Conservation (phyloP, 1,140 invertebrate genomes). For the Pseudomyrmex flavicornis region DNA sequence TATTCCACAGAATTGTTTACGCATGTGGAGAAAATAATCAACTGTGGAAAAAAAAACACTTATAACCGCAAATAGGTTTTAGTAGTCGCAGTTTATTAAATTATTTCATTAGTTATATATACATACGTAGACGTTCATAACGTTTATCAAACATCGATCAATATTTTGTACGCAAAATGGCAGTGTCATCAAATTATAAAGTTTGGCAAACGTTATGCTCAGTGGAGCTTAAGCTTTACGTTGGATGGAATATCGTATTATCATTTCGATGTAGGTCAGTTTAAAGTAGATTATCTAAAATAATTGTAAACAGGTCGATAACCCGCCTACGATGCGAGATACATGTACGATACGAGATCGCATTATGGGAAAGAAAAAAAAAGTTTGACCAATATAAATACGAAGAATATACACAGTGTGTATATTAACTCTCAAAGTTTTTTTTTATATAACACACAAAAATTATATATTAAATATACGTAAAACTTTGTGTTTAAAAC, state of each 20-base stretch:
- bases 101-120: no score
- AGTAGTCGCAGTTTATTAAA: no score
- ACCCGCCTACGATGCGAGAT: not conserved
- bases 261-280: conserved; percentile 18
- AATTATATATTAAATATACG: no score
- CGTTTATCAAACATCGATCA: conserved; percentile 19
- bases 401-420: not conserved
- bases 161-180: not conserved
- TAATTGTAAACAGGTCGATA: conserved; percentile 11
- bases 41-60: not conserved
- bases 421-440: no score
- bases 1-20: not conserved
- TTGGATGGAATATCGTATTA: conserved; percentile 12
- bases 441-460: no score
- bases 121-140: not conserved
- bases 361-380: not conserved
- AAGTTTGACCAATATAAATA: not conserved
- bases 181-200: not conserved
- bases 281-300: conserved; percentile 11
- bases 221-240: conserved; percentile 8
- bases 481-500: no score
- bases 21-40: not conserved
- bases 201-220: not conserved
- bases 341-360: not conserved
- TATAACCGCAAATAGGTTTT: no score